Evolutionary conservation across 2,797 vertebrate genomes (phyloP), one percentile per base, ranked within the genome.

Genomic region (Tokudaia muenninki): DNA sequence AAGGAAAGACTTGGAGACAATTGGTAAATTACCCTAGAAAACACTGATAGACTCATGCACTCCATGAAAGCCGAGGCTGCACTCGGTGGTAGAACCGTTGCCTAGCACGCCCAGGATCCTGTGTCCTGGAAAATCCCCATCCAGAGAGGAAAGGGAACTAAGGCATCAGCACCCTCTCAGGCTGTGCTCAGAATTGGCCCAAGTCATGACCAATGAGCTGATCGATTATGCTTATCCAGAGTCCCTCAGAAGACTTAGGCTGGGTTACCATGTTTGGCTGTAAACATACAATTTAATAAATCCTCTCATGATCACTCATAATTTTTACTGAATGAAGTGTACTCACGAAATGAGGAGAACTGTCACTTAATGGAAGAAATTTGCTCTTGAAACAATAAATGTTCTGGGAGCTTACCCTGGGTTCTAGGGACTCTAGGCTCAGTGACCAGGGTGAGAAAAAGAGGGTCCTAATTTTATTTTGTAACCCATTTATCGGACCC

Each of bases 381-480:
- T 50, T 87, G 61, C n/a, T 84, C 74, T 55, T 16, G 59, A 80
- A 89, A 86, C 13, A 89, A 88, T 87, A 89, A 95, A 87, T 50
- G 44, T 47, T 52, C 63, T 52, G 29, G 79, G 37, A 59, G 4
- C 57, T 94, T 70, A 75, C 47, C 90, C 44, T 41, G 47, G 70
- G 14, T 41, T 82, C 55, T 47, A n/a, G 29, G 70, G 70, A 75
- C 83, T 80, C 81, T 77, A 75, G 83, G 65, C 17, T 57, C 47
- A 88, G 94, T 80, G 72, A 26, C 65, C 16, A 63, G 61, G 9
- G 17, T 79, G 72, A 17, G 16, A 41, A 95, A 96, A 81, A 2
- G 26, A 78, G 14, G 96, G 22, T 17, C 87, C 16, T 50, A 61
- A 70, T 65, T 95, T 82, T 90, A 82, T 94, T 95, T 90, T 95